A percentile compares a stretch with the other conserved stretches of the same genome.
phyloP scores from a whole-genome alignment of 1,140 invertebrate species.

The Neuroterus valhalla region DNA sequence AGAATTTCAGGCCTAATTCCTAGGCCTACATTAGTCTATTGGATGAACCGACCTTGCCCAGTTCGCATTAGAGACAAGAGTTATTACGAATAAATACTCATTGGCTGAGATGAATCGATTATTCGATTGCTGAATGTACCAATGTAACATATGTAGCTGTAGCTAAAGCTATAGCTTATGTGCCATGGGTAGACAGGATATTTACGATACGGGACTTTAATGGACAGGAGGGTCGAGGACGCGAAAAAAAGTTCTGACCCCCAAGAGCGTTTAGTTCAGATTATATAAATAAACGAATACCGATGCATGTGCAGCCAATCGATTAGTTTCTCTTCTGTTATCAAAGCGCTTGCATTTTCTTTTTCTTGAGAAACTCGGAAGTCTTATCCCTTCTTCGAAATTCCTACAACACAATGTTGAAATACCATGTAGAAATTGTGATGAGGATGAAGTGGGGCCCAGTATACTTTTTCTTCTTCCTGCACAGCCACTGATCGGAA shows the following conservation, averaged over 20 bases:
- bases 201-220: constrained; percentile 10
- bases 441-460: too few relatives aligned
- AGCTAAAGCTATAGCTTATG: neutral
- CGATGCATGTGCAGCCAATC: neutral
- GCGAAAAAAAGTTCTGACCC: neutral
- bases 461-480: too few relatives aligned
- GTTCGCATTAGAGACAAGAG: neutral
- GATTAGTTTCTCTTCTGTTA: neutral
- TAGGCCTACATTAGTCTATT: too few relatives aligned
- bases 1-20: too few relatives aligned
- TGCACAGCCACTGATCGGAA: too few relatives aligned
- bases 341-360: neutral
- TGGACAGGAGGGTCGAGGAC: neutral
- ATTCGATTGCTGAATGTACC: neutral
- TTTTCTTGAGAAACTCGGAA: neutral
- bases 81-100: constrained; percentile 3
- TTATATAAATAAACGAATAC: neutral
- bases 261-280: neutral
- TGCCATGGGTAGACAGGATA: neutral
- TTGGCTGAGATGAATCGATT: constrained; percentile 12
- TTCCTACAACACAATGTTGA: too few relatives aligned
- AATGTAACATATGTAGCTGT: neutral
- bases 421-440: too few relatives aligned
- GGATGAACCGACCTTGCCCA: too few relatives aligned
- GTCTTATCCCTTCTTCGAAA: neutral